A percentile compares a stretch with the other conserved stretches of the same genome.
Evolutionary conservation across 2,113 vertebrate species (phyloP).

Genomic region (Thermophis baileyi): DNA sequence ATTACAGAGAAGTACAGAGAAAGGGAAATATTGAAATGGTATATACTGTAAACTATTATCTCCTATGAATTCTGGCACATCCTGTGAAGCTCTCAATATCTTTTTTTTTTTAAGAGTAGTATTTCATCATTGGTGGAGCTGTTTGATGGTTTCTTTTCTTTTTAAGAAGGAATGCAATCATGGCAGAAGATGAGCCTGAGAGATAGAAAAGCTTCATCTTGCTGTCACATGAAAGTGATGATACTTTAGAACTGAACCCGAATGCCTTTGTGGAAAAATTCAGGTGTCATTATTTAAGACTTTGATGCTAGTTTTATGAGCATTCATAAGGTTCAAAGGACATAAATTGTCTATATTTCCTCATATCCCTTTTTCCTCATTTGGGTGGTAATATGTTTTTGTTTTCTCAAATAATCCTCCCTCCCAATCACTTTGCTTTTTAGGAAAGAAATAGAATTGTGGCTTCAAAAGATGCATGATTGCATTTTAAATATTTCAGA

Average conservation of each 20-base stretch:
- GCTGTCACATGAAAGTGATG: neutral
- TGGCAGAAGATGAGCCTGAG: neutral
- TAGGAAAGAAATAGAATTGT: neutral
- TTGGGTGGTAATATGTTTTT: neutral
- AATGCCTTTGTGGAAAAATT: neutral
- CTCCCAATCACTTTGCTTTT: neutral
- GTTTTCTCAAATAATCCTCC: neutral
- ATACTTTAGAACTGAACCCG: neutral
- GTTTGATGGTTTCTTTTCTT: neutral
- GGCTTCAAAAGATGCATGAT: neutral
- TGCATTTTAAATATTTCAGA: neutral
- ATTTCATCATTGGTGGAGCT: neutral
- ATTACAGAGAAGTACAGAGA: neutral
- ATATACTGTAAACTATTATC: neutral
- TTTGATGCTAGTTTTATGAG: neutral
- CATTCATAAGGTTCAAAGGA: neutral
- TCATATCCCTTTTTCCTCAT: neutral
- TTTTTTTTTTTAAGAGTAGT: neutral
- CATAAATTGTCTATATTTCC: neutral
- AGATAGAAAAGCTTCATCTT: conserved; percentile 3
- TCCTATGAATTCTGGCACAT: neutral
- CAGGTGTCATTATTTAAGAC: conserved; percentile 2
- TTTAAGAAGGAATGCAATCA: conserved; percentile 1
- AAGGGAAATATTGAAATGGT: neutral
- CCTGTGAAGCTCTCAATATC: neutral